Base-by-base conservation (phyloP, 1,140 invertebrate genomes). In the Aphidius gifuensis region DNA sequence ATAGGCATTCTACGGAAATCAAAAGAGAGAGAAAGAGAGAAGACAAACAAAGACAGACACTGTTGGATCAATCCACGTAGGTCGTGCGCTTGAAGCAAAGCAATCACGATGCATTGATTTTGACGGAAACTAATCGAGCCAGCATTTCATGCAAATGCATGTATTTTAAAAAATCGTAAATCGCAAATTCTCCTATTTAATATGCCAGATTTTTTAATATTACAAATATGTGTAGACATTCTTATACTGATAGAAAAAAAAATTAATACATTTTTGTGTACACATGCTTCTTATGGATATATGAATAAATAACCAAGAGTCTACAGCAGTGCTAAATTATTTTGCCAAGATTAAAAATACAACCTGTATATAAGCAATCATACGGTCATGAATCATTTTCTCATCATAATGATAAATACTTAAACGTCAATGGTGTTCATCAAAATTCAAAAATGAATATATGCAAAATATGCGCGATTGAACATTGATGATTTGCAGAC, bases 61-160 rank as follows among this genome's bases (percentile, higher is more conserved):
- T 32, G 23, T 32, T 32, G 23, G 23, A 32, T 32, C 16, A 49
- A 62, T 51, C 51, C 21, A 46, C 38, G 47, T 9, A 45, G 57
- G n/a, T 47, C 11, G 9, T 21, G 42, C 54, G 64, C 62, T 60
- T 49, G 59, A 42, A 69, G 66, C 59, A 47, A 65, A 65, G 68
- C 68, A 69, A 69, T 69, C 68, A 65, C 61, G 38, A 60, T 9
- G 64, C 65, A 65, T 69, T 69, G 68, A 69, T 69, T 69, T 69
- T 54, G 64, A 65, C 64, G 64, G 55, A 54, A 51, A 67, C 68
- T 67, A 64, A 68, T 68, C 64, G 66, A 59, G 58, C 62, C 38
- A 49, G 47, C 50, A 66, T 55, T 40, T 32, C 39, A 55, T 68
- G 67, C 62, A 63, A 68, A 68, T 68, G 60, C 53, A 16, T 64